Conservation (phyloP, 1,140 invertebrate species). For the Heliconius hewitsoni region DNA sequence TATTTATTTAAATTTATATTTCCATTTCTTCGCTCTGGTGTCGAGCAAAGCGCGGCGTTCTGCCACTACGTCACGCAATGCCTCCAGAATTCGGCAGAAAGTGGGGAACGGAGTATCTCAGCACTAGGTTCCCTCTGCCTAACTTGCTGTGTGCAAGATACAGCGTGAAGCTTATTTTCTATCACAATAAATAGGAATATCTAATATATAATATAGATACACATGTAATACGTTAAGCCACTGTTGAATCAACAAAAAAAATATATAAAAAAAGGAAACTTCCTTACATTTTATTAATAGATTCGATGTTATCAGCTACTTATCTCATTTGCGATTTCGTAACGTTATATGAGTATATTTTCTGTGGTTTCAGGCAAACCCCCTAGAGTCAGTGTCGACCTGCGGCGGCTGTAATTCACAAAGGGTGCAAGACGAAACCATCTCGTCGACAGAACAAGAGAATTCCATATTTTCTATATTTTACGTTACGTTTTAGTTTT, state of each 20-base stretch:
- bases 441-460: constrained; percentile 30
- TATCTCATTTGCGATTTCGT: constrained; percentile 19
- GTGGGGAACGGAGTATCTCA: too few relatives aligned
- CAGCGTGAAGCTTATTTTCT: too few relatives aligned
- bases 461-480: background rate
- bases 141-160: too few relatives aligned
- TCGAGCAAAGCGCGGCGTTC: too few relatives aligned
- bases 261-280: background rate
- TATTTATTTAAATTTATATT: too few relatives aligned
- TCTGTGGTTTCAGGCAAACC: constrained; percentile 16
- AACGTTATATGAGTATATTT: constrained; percentile 2
- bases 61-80: too few relatives aligned
- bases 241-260: too few relatives aligned
- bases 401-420: constrained; percentile 53
- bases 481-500: background rate
- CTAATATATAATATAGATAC: too few relatives aligned
- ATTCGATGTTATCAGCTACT: constrained; percentile 1
- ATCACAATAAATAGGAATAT: too few relatives aligned
- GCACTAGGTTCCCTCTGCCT: too few relatives aligned
- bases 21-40: too few relatives aligned
- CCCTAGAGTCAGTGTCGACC: constrained; percentile 26
- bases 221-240: background rate
- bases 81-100: too few relatives aligned
- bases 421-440: constrained; percentile 50
- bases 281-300: background rate